These are phyloP conservation scores for Ptilodon capucinus DNA, from an alignment of 2,888 invertebrate species.

Conservation along the genomic window DNA sequence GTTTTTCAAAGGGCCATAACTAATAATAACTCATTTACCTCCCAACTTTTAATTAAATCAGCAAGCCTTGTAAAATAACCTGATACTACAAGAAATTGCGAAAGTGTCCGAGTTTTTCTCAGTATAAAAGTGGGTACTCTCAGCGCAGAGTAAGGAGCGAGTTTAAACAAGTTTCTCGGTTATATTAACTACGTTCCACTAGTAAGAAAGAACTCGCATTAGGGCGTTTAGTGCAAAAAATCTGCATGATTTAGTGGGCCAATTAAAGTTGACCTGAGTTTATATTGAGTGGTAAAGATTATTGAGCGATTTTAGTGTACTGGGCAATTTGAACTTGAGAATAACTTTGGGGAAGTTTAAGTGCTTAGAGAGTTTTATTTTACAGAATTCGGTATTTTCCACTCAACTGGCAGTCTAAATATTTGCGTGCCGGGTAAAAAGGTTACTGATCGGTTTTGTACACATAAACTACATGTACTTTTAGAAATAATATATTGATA, in stretches of 20 bases:
- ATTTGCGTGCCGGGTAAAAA: too few relatives aligned
- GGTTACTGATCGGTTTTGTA: too few relatives aligned
- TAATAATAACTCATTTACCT: constrained; percentile 6
- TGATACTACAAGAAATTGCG: neutral
- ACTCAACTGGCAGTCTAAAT: too few relatives aligned
- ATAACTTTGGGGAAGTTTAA: neutral
- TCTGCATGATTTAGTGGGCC: constrained; percentile 29
- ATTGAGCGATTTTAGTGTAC: constrained; percentile 1
- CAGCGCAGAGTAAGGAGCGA: constrained; percentile 11
- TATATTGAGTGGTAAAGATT: constrained; percentile 27
- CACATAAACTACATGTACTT: too few relatives aligned
- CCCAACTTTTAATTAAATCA: constrained; percentile 12
- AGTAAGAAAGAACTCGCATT: constrained; percentile 37
- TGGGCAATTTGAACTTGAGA: neutral
- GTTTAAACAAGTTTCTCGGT: constrained; percentile 35
- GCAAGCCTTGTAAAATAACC: constrained; percentile 4
- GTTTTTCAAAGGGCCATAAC: too few relatives aligned
- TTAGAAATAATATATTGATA: too few relatives aligned
- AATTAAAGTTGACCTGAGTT: constrained; percentile 31
- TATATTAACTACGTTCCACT: constrained; percentile 30
- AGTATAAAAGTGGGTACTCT: constrained; percentile 9
- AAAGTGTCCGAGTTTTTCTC: constrained; percentile 7
- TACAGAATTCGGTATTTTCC: neutral
- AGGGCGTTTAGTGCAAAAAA: constrained; percentile 30
- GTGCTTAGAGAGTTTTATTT: neutral